phyloP scores from a whole-genome alignment of 2,888 invertebrate genomes.

The Unio pictorum region DNA sequence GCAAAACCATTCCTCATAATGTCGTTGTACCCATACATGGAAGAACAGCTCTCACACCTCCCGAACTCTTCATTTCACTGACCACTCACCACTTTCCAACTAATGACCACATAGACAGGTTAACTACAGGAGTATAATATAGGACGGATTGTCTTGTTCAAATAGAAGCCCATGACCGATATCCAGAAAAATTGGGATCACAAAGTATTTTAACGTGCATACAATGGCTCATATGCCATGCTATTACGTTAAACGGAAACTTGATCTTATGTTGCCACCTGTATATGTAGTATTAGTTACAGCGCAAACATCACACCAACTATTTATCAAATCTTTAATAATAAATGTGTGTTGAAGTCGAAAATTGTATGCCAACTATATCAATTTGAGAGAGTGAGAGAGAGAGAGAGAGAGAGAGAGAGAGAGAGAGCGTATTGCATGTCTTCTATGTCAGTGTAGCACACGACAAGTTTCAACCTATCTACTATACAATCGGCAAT shows the following conservation, averaged over 20 bases:
- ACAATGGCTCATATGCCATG: too few relatives aligned
- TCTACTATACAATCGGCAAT: slow-evolving; percentile 97
- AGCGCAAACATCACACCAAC: too few relatives aligned
- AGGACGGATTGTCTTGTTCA: slow-evolving; percentile 91
- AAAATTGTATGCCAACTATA: too few relatives aligned
- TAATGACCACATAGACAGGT: slow-evolving; percentile 84
- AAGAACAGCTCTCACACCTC: neutral
- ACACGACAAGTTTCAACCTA: slow-evolving; percentile 97
- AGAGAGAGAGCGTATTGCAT: slow-evolving; percentile 66
- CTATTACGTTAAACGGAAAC: too few relatives aligned
- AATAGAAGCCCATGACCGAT: slow-evolving; percentile 90
- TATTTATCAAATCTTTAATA: too few relatives aligned
- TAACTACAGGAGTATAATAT: slow-evolving; percentile 99
- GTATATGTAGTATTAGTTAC: too few relatives aligned
- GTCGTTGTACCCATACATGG: neutral
- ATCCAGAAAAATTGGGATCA: slow-evolving; percentile 76
- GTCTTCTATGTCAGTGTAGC: slow-evolving; percentile 86
- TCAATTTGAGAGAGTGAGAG: too few relatives aligned
- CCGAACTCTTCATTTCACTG: neutral
- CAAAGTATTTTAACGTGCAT: too few relatives aligned
- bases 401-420: too few relatives aligned
- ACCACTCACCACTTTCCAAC: slow-evolving; percentile 27
- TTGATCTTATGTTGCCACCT: too few relatives aligned
- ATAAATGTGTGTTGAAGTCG: too few relatives aligned
- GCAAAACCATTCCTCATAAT: neutral